Evolutionary conservation across 2,888 invertebrate species (phyloP).

Genomic region (Thereva nobilitata): DNA sequence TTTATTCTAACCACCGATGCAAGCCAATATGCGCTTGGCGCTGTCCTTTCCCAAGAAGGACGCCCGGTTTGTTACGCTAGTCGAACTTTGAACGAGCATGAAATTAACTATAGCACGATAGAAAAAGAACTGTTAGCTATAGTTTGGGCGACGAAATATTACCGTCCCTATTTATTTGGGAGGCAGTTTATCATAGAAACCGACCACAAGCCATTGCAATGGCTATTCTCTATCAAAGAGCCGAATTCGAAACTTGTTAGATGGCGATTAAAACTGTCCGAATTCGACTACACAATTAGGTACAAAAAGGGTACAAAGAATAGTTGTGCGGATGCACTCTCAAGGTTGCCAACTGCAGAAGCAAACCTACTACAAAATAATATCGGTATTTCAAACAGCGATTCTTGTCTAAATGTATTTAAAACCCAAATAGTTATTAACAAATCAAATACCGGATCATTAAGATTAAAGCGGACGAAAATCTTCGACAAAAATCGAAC

Average conservation of each 20-base stretch:
- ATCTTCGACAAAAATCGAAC: too few species aligned
- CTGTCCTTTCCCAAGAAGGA: conserved; percentile 45
- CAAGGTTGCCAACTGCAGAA: conserved; percentile 10
- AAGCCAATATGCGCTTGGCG: conserved; percentile 45
- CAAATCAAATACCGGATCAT: conserved; percentile 20
- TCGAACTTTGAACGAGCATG: conserved; percentile 45
- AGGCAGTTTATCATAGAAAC: conserved; percentile 46
- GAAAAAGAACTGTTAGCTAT: conserved; percentile 47
- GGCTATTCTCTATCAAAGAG: too few species aligned
- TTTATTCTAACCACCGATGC: conserved; percentile 49
- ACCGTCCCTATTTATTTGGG: conserved; percentile 48
- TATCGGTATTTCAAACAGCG: conserved; percentile 38
- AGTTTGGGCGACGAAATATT: conserved; percentile 45
- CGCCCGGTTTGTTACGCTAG: conserved; percentile 47
- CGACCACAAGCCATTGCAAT: conserved; percentile 48
- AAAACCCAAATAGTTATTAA: conserved; percentile 36
- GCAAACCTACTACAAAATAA: too few species aligned
- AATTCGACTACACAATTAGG: too few species aligned
- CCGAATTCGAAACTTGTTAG: too few species aligned
- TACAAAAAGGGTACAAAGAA: too few species aligned
- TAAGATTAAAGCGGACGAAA: too few species aligned
- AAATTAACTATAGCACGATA: conserved; percentile 46
- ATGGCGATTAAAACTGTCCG: too few species aligned
- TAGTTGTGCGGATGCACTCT: conserved; percentile 37
- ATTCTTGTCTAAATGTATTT: conserved; percentile 39